These are phyloP conservation scores for Pampusana beccarii DNA, from an alignment of 2,113 vertebrate genomes.

Conservation along the genomic window DNA sequence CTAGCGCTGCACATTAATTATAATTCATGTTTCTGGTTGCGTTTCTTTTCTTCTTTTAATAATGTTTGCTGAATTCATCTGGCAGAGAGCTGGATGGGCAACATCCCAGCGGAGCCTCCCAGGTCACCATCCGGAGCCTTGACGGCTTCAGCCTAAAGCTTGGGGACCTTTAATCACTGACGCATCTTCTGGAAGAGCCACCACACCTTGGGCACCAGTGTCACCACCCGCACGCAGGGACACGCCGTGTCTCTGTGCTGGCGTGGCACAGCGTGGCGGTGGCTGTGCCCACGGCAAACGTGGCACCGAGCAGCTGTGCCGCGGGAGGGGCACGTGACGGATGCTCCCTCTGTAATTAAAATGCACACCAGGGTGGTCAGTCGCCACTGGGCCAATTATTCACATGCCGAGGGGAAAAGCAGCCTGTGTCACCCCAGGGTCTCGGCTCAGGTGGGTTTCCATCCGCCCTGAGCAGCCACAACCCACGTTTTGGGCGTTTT, in stretches of 20 bases:
- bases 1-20: not conserved
- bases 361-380: not conserved
- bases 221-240: not conserved
- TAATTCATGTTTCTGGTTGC: not conserved
- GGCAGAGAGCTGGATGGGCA: not conserved
- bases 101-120: not conserved
- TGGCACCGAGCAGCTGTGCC: not conserved
- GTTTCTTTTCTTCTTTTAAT: not conserved
- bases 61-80: not conserved
- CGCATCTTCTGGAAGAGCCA: not conserved
- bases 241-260: not conserved
- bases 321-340: not conserved
- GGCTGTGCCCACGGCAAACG: not conserved
- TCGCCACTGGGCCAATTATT: not conserved
- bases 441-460: not conserved
- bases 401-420: too few species aligned
- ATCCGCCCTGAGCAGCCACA: not conserved
- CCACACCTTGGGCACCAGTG: rapidly evolving
- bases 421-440: rapidly evolving
- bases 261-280: not conserved
- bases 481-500: rapidly evolving
- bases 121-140: not conserved
- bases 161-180: not conserved
- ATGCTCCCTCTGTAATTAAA: not conserved
- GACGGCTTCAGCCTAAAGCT: not conserved